A percentile compares a stretch with the other conserved stretches of the same genome.
phyloP scores from a whole-genome alignment of 2,797 vertebrate genomes.

The Coreius guichenoti region DNA sequence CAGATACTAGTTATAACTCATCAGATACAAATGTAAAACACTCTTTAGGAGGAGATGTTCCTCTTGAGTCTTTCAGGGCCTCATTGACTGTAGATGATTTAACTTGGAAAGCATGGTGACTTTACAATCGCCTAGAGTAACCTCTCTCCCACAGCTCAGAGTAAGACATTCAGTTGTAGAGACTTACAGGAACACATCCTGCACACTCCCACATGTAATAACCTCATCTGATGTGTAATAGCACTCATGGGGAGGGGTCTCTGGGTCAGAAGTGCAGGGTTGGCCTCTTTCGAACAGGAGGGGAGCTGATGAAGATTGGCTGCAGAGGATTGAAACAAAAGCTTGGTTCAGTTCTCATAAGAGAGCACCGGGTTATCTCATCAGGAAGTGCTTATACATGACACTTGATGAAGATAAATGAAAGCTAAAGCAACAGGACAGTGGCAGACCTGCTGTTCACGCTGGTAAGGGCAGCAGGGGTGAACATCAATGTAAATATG shows the following conservation, averaged over 20 bases:
- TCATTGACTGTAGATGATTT: constrained; percentile 24
- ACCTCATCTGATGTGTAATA: constrained; percentile 34
- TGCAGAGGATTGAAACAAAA: constrained; percentile 61
- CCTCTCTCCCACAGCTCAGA: not conserved
- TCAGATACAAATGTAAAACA: not conserved
- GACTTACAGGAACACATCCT: not conserved
- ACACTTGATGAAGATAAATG: constrained; percentile 78
- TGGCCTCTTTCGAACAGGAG: constrained; percentile 15
- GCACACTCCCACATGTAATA: constrained; percentile 16
- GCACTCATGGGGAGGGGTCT: constrained; percentile 25
- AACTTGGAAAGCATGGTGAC: constrained; percentile 16
- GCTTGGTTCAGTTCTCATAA: constrained; percentile 65
- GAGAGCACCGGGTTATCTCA: constrained; percentile 65
- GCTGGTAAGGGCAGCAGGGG: constrained; percentile 61
- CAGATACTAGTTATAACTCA: not conserved
- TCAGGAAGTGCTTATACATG: constrained; percentile 57
- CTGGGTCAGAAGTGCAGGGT: not conserved
- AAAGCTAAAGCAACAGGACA: constrained; percentile 69
- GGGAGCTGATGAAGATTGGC: constrained; percentile 25
- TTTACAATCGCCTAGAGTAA: not conserved
- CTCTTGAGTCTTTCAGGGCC: not conserved
- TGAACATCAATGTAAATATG: constrained; percentile 50
- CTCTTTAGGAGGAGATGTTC: not conserved
- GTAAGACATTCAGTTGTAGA: not conserved
- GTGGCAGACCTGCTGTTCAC: constrained; percentile 65